These are phyloP conservation scores for Xestia sexstrigata DNA, from an alignment of 2,888 invertebrate species.

Conservation along the genomic window DNA sequence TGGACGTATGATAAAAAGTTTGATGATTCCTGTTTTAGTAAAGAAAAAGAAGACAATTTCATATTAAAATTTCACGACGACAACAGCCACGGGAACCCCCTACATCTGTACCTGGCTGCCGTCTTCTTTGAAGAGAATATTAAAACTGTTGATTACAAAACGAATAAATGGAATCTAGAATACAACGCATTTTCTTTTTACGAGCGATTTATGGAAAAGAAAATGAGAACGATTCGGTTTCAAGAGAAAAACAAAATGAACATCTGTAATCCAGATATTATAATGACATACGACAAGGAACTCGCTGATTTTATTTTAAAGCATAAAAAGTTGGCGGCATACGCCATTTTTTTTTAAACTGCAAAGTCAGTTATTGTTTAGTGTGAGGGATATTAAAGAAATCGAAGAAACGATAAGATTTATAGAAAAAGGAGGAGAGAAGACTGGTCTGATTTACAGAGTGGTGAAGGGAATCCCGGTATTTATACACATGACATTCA, in stretches of 20 bases:
- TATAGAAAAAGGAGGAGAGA: slow-evolving; percentile 39
- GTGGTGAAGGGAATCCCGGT: slow-evolving; percentile 33
- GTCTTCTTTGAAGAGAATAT: slow-evolving; percentile 45
- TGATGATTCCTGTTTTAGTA: background rate
- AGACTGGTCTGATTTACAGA: slow-evolving; percentile 40
- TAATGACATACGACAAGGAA: slow-evolving; percentile 44
- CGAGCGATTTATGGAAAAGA: slow-evolving; percentile 50
- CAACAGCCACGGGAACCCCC: slow-evolving; percentile 21
- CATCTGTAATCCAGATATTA: slow-evolving; percentile 31
- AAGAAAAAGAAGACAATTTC: background rate
- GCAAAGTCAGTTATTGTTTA: slow-evolving; percentile 18
- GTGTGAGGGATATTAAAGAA: slow-evolving; percentile 18
- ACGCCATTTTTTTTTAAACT: slow-evolving; percentile 27
- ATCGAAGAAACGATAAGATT: slow-evolving; percentile 16
- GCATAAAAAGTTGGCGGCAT: slow-evolving; percentile 53
- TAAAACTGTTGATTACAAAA: slow-evolving; percentile 8
- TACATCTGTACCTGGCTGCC: slow-evolving; percentile 49
- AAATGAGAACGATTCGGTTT: slow-evolving; percentile 50
- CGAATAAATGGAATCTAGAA: slow-evolving; percentile 36
- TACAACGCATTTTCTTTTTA: slow-evolving; percentile 43
- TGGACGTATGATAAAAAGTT: background rate
- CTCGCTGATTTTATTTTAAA: slow-evolving; percentile 33
- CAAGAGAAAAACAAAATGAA: slow-evolving; percentile 50
- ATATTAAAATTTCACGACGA: background rate
- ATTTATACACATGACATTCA: slow-evolving; percentile 47